Evolutionary conservation across 2,797 vertebrate species (phyloP), one percentile per base, ranked within the genome.

Genomic region (Taeniopygia guttata): DNA sequence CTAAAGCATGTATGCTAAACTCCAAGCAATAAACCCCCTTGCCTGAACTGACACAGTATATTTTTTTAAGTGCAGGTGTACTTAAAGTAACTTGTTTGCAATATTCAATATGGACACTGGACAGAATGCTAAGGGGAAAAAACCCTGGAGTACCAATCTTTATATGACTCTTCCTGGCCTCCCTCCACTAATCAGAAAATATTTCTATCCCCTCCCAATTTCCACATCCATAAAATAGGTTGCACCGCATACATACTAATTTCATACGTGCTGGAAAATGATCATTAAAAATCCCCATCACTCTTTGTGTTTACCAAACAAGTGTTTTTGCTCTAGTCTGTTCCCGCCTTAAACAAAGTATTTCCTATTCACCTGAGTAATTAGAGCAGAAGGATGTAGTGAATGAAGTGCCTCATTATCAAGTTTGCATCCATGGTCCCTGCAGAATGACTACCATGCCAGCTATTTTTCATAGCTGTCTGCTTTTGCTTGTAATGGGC

Each of bases 331-430:
- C 96, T 96, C 96, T 95, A 97, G 90, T 88, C 94, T 93, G 96
- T 98, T 98, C 98, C 95, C 95, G 96, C 98, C 98, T 97, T 87
- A 95, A 93, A 95, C 81, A 90, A 97, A 97, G 94, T 90, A 95
- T 98, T 98, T 98, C 96, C 98, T 97, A 99, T 99, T 99, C 99
- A 99, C 98, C 98, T 98, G 95, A 98, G 98, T 98, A 99, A 99
- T 98, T 99, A 99, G 99, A 99, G 99, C 99, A 99, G 99, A 99
- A 99, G 98, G 98, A 98, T 97, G 97, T 90, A 93, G 97, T 98
- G 98, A 99, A 98, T 98, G 97, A 97, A 97, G 97, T 95, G 96
- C 97, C 98, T 98, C 98, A 98, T 98, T 98, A 98, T 96, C 97
- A 97, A 98, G 96, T 98, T 97, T 97, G 96, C 96, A 97, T 97